Evolutionary conservation across 1,140 invertebrate species (phyloP), one percentile per base, ranked within the genome.

Genomic region (Musca domestica): DNA sequence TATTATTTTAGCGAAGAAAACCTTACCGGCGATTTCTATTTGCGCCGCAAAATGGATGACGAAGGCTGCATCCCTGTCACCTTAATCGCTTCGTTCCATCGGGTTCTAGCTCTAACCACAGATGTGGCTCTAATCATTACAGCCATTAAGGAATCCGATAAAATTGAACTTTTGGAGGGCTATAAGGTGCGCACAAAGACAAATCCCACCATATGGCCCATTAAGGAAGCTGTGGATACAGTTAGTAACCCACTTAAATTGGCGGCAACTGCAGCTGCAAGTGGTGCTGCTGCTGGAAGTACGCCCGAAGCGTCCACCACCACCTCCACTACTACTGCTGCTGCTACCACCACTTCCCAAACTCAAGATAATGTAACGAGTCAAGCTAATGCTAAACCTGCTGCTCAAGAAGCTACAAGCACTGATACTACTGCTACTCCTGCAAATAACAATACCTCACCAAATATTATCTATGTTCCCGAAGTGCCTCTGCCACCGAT

Each of bases 1-100:
- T 99, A 99, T 84, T 99, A 99, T 87, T 99, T 99, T 84, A 98
- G 95, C 80, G 91, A 93, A 74, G 96, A 98, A 74, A 99, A 99
- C 85, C 85, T 99, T 63, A 88, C 92, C 73, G 90, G 93, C 74
- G 98, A 99, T 82, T 95, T 98, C 83, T 99, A 97, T 84, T 86
- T 99, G 72, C 88, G 98, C 65, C 88, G 95, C 69, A 97, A 97
- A 87, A 99, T 99, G 98, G 92, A 96, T 76, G 76, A 88, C 15
- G 89, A 98, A 75, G 98, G 98, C 64, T 99, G 90, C 79, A 88
- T 99, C 64, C 94, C 95, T 9, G 88, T 99, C 20, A 91, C 90
- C 68, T 84, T 99, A 49, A 96, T 99, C 61, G 95, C 95, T 27
- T 95, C 94, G 17, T 99, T 99, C 84, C 94, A 96, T 83, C 88